Evolutionary conservation across 2,888 invertebrate genomes (phyloP).

Genomic region (Mongoloraphidia duomilia): DNA sequence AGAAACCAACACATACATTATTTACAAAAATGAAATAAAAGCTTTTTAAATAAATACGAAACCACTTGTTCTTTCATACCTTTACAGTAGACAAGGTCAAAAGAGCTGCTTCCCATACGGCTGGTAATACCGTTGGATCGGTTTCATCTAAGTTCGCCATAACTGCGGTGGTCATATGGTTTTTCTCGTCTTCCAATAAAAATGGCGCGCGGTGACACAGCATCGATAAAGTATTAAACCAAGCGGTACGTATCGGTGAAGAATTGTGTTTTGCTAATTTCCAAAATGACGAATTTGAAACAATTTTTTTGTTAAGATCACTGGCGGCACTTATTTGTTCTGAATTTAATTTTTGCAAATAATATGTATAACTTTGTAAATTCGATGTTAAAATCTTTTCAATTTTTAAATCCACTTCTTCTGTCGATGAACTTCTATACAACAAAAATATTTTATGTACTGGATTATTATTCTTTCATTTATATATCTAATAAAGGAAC

Average conservation of each 20-base stretch:
- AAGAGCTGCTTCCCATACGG: slow-evolving; percentile 63
- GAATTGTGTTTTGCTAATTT: slow-evolving; percentile 44
- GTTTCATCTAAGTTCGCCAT: slow-evolving; percentile 52
- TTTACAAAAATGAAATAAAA: too few species aligned
- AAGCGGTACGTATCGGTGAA: slow-evolving; percentile 39
- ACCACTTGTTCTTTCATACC: slow-evolving; percentile 24
- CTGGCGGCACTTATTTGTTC: slow-evolving; percentile 36
- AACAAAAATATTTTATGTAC: slow-evolving; percentile 5
- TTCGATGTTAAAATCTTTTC: slow-evolving; percentile 48
- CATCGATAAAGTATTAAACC: slow-evolving; percentile 49
- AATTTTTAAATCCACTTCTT: slow-evolving; percentile 56
- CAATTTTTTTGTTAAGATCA: slow-evolving; percentile 36
- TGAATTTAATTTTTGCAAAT: slow-evolving; percentile 39
- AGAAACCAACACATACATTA: too few species aligned
- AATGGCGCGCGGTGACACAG: slow-evolving; percentile 41
- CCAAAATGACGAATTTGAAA: slow-evolving; percentile 56
- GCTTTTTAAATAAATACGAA: too few species aligned
- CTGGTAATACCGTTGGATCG: slow-evolving; percentile 48
- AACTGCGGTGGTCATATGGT: slow-evolving; percentile 39
- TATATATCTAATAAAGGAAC: neutral
- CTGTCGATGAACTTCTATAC: slow-evolving; percentile 36
- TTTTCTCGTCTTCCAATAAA: slow-evolving; percentile 38
- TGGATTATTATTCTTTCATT: neutral
- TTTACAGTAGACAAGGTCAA: slow-evolving; percentile 41
- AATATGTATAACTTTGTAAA: slow-evolving; percentile 47